A percentile compares a stretch with the other conserved stretches of the same genome.
Conservation (phyloP, 2,888 invertebrate genomes). For the Aspidiotus rigidus region DNA sequence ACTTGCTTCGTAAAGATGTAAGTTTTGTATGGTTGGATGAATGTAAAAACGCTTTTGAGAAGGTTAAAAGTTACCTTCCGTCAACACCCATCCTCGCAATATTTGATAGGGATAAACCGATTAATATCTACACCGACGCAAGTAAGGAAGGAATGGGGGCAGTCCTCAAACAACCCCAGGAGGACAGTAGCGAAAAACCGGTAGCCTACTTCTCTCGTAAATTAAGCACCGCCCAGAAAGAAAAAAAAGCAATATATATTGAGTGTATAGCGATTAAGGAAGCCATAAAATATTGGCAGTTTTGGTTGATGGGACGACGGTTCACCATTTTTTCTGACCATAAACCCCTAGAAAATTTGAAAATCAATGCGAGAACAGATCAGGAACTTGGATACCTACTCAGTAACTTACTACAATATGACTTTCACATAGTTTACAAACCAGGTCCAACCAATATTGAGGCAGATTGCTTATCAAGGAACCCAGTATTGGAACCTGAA, state of each 20-base stretch:
- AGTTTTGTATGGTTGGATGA: slow-evolving; percentile 36
- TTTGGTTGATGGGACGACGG: slow-evolving; percentile 27
- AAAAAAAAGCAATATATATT: background rate
- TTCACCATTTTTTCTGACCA: slow-evolving; percentile 31
- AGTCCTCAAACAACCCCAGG: background rate
- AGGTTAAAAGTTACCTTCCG: slow-evolving; percentile 29
- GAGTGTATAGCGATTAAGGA: background rate
- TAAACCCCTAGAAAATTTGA: slow-evolving; percentile 37
- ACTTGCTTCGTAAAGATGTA: slow-evolving; percentile 33
- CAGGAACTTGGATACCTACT: slow-evolving; percentile 3
- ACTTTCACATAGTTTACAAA: slow-evolving; percentile 1
- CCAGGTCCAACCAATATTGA: slow-evolving; percentile 33
- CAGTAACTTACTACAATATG: background rate
- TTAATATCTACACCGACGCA: background rate
- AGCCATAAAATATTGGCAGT: slow-evolving; percentile 31
- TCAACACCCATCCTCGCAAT: slow-evolving; percentile 35
- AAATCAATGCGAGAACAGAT: slow-evolving; percentile 37
- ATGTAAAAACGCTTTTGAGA: slow-evolving; percentile 35
- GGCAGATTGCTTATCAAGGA: slow-evolving; percentile 37
- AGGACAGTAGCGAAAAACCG: background rate
- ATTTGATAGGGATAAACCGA: slow-evolving; percentile 31
- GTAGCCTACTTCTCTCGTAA: background rate
- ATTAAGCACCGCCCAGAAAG: background rate
- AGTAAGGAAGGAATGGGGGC: background rate
- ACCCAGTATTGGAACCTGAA: slow-evolving; percentile 35